phyloP scores from a whole-genome alignment of 2,888 invertebrate species.

The Euphydryas editha region DNA sequence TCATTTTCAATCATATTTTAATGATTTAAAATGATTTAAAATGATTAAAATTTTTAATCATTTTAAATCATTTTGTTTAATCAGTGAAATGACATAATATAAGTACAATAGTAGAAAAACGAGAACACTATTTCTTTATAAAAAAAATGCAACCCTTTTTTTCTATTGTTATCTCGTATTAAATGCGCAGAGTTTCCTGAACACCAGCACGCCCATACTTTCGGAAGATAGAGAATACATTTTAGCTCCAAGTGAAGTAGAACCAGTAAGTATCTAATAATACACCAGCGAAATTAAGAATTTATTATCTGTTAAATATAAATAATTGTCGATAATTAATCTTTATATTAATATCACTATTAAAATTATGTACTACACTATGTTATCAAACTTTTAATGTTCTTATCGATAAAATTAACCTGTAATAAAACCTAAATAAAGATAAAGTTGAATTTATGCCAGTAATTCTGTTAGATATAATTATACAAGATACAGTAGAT shows the following conservation, averaged over 20 bases:
- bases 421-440: slow-evolving; percentile 27
- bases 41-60: too few species aligned
- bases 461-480: slow-evolving; percentile 16
- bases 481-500: slow-evolving; percentile 10
- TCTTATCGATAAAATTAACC: slow-evolving; percentile 26
- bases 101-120: too few species aligned
- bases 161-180: slow-evolving; percentile 11
- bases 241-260: slow-evolving; percentile 73
- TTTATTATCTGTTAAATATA: too few species aligned
- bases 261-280: slow-evolving; percentile 57
- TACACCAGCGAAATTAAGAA: too few species aligned
- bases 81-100: too few species aligned
- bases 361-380: slow-evolving; percentile 1
- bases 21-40: too few species aligned
- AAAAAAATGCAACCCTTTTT: not conserved
- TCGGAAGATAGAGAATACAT: slow-evolving; percentile 72
- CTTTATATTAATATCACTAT: not conserved
- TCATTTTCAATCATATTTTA: too few species aligned
- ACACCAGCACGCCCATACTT: slow-evolving; percentile 71
- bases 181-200: slow-evolving; percentile 63
- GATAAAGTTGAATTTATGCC: slow-evolving; percentile 24
- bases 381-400: slow-evolving; percentile 2
- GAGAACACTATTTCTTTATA: not conserved
- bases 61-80: too few species aligned
- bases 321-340: too few species aligned